Conservation (phyloP, 2,888 invertebrate genomes). For the Oxyscelio sp. region DNA sequence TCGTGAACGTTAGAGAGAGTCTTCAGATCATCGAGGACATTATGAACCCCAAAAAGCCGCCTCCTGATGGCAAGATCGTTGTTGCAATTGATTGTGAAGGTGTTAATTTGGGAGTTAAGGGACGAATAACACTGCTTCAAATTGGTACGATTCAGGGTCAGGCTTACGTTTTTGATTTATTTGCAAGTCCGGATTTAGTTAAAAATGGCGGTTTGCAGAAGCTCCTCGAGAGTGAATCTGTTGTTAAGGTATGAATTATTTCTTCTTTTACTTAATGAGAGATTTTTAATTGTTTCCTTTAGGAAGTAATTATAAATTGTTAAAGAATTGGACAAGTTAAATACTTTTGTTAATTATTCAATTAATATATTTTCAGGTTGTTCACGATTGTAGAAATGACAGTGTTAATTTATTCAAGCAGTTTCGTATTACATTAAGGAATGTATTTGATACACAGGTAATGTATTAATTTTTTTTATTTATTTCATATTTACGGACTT, state of each 20-base stretch:
- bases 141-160: conserved; percentile 95
- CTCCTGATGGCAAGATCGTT: conserved; percentile 88
- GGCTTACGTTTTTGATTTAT: conserved; percentile 96
- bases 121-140: conserved; percentile 95
- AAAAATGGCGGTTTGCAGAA: conserved; percentile 93
- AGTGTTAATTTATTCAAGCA: conserved; percentile 96
- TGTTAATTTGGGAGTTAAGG: conserved; percentile 96
- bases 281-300: too few species aligned
- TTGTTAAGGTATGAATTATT: conserved; percentile 91
- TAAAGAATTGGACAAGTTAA: too few species aligned
- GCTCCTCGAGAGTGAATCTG: conserved; percentile 93
- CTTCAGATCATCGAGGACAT: conserved; percentile 93
- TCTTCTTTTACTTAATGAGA: too few species aligned
- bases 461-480: too few species aligned
- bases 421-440: conserved; percentile 94
- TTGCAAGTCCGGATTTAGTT: conserved; percentile 94
- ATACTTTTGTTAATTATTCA: too few species aligned
- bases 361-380: conserved; percentile 90
- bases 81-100: conserved; percentile 98
- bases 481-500: too few species aligned
- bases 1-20: conserved; percentile 94
- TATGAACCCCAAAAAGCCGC: conserved; percentile 89
- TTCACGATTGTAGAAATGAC: conserved; percentile 97
- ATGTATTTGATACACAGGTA: conserved; percentile 97
- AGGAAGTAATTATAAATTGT: too few species aligned